Base-by-base conservation (phyloP, 2,888 invertebrate species). In the Pocota personata region DNA sequence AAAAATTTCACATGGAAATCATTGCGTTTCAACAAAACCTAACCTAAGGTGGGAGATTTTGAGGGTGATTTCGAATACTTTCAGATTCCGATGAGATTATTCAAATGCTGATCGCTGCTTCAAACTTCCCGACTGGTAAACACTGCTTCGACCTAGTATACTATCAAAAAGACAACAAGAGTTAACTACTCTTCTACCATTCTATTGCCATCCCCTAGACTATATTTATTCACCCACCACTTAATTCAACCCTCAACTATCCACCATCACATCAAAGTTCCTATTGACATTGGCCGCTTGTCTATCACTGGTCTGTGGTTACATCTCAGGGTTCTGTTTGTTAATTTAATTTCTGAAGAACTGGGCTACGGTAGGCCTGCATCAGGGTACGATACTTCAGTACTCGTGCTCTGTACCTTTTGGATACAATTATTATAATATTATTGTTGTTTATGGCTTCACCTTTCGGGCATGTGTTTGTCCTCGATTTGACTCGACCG, bases 271-370 rank as follows among this genome's bases (percentile, higher is more conserved):
- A 76, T 37, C 64, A 52, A 58, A 21, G 58, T 43, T 60, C 30
- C 30, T 80, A 66, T 80, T 80, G 73, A 67, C 73, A 58, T 73
- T 73, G 50, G 79, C 43, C 66, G 67, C 43, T 52, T 80, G 79
- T 72, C 79, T 50, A 57, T 72, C 72, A 50, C 30, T 32, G 43
- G 50, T 30, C 32, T 37, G 50, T 57, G 79, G 55, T n/a, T n/a
- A n/a, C n/a, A n/a, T n/a, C 43, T 16, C 62, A n/a, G 12, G n/a
- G 32, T 50, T 27, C 58, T 52, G 43, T 43, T 64, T 75, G 67
- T 43, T 80, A 67, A 80, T 80, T 80, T 24, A 52, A 80, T 67
- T 73, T 43, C n/a, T 55, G 19, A 14, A 24, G 21, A 50, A 16
- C 2, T 7, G 3, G 16, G 50, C 19, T 52, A 19, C 12, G n/a